phyloP scores from a whole-genome alignment of 2,113 vertebrate genomes.

The Thymallus thymallus region DNA sequence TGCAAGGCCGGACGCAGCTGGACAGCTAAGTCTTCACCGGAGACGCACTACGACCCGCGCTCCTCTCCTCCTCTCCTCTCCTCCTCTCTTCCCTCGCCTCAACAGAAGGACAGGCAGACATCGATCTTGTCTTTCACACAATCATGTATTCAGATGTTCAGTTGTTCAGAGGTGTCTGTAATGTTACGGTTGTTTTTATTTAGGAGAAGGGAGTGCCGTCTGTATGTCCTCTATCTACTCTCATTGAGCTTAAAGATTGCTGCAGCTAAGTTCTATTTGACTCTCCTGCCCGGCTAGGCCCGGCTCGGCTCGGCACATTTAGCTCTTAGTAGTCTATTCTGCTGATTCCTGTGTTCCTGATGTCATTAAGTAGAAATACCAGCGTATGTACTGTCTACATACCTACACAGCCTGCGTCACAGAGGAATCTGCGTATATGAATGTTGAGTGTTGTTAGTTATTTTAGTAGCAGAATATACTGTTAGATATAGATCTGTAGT shows the following conservation, averaged over 20 bases:
- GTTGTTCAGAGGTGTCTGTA: not conserved
- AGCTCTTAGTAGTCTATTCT: too few species aligned
- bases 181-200: not conserved
- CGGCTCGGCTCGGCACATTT: too few species aligned
- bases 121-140: constrained; percentile 26
- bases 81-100: constrained; percentile 24
- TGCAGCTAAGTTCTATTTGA: too few species aligned
- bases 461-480: too few species aligned
- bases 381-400: too few species aligned
- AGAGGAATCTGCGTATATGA: not conserved
- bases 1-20: constrained; percentile 73
- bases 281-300: too few species aligned
- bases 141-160: not conserved
- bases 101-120: constrained; percentile 69
- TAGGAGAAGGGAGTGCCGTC: not conserved
- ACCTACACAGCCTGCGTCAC: too few species aligned
- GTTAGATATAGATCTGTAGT: too few species aligned
- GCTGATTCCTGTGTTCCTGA: too few species aligned
- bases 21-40: constrained; percentile 14
- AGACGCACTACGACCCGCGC: not conserved
- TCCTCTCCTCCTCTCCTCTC: constrained; percentile 22
- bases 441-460: not conserved
- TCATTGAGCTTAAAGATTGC: not conserved
- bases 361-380: too few species aligned
- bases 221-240: too few species aligned